Evolutionary conservation across 2,113 vertebrate species (phyloP).

Genomic region (Thermophis baileyi): DNA sequence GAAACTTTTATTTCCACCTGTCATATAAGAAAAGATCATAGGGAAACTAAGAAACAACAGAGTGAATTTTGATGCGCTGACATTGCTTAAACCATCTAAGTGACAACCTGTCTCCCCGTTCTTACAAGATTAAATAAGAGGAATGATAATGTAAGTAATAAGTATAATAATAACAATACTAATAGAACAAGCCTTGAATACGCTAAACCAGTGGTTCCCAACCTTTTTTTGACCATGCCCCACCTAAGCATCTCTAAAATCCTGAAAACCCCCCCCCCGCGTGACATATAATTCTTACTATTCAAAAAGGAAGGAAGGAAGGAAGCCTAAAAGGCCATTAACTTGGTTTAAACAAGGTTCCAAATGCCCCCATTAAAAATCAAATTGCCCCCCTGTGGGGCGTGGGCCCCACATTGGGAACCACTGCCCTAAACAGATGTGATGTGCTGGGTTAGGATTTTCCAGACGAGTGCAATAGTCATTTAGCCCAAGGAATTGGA

Average conservation of each 20-base stretch:
- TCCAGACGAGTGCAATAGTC: background rate
- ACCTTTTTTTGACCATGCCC: too few species aligned
- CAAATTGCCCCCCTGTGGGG: too few species aligned
- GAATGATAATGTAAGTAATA: background rate
- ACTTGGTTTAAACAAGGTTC: too few species aligned
- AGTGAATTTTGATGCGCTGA: background rate
- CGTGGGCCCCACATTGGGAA: too few species aligned
- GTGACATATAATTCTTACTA: too few species aligned
- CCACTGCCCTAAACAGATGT: background rate
- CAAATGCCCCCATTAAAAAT: too few species aligned
- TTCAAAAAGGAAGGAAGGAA: too few species aligned
- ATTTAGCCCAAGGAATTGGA: background rate
- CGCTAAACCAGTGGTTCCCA: background rate
- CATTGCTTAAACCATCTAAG: background rate
- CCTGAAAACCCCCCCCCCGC: too few species aligned
- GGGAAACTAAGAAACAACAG: background rate
- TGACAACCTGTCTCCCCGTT: background rate
- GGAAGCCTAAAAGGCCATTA: too few species aligned
- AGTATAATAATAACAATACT: background rate
- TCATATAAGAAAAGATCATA: background rate
- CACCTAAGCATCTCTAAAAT: too few species aligned
- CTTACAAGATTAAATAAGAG: background rate
- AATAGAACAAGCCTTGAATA: background rate
- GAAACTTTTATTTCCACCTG: background rate
- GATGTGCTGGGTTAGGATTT: background rate